A percentile compares a stretch with the other conserved stretches of the same genome.
Evolutionary conservation across 2,888 invertebrate species (phyloP).

Genomic region (Sceliomorpha sp.): DNA sequence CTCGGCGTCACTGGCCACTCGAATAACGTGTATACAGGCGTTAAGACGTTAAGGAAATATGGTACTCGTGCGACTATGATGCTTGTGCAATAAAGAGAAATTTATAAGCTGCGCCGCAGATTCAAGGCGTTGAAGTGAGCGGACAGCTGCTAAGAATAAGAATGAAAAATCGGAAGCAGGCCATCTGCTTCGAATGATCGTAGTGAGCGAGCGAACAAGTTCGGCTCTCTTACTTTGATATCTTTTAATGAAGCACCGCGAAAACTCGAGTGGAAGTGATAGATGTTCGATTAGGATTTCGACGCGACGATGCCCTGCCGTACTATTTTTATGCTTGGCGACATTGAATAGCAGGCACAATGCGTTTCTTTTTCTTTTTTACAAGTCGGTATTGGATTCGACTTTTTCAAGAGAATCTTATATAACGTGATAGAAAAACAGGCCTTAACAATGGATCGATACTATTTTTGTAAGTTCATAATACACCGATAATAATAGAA

Average conservation of each 20-base stretch:
- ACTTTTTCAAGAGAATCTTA: no score
- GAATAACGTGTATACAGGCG: slow-evolving; percentile 36
- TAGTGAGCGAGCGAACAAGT: slow-evolving; percentile 37
- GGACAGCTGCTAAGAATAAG: slow-evolving; percentile 61
- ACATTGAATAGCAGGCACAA: no score
- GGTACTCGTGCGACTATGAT: slow-evolving; percentile 36
- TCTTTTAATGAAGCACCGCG: slow-evolving; percentile 57
- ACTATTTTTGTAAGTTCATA: no score
- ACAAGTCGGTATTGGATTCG: no score
- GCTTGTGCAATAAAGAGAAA: slow-evolving; percentile 61
- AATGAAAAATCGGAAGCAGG: slow-evolving; percentile 60
- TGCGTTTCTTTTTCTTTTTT: no score
- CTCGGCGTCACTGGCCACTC: slow-evolving; percentile 12
- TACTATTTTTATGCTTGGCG: no score
- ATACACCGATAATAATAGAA: no score
- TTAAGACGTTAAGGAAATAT: slow-evolving; percentile 34
- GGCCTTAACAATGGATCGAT: no score
- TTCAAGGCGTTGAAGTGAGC: slow-evolving; percentile 46
- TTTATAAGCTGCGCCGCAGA: slow-evolving; percentile 55
- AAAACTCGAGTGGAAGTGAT: slow-evolving; percentile 42
- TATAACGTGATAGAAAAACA: no score
- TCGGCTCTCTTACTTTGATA: slow-evolving; percentile 37
- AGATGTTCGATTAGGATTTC: no score
- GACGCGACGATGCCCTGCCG: no score
- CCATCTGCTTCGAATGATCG: slow-evolving; percentile 59